These are phyloP conservation scores for Zeugodacus cucurbitae DNA, from an alignment of 1,140 invertebrate genomes.

Conservation along the genomic window DNA sequence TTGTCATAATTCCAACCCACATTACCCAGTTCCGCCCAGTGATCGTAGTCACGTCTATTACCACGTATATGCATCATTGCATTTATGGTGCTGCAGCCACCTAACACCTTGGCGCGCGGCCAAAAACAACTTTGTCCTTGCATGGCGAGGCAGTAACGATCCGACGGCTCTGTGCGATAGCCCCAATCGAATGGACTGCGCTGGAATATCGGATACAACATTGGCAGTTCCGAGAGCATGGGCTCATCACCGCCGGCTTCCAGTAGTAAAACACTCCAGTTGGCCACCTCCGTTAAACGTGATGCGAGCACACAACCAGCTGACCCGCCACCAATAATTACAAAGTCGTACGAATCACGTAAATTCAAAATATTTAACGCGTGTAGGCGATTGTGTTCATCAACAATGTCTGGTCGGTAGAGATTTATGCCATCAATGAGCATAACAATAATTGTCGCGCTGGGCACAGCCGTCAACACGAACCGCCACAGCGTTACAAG, in stretches of 20 bases:
- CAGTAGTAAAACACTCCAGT: constrained; percentile 80
- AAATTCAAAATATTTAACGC: constrained; percentile 68
- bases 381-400: constrained; percentile 69
- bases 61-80: constrained; percentile 91
- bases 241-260: constrained; percentile 86
- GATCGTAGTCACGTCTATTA: constrained; percentile 85
- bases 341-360: constrained; percentile 75
- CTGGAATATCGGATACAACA: constrained; percentile 79
- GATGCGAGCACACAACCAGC: constrained; percentile 85
- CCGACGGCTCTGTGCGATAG: constrained; percentile 79
- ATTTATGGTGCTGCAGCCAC: constrained; percentile 86
- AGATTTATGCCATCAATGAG: constrained; percentile 71
- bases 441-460: constrained; percentile 71
- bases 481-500: constrained; percentile 68
- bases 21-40: constrained; percentile 80
- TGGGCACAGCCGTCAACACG: constrained; percentile 71
- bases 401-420: constrained; percentile 76
- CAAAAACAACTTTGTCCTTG: constrained; percentile 73
- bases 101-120: constrained; percentile 82
- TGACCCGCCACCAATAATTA: constrained; percentile 84
- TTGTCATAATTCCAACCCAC: constrained; percentile 80
- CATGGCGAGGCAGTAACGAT: constrained; percentile 75
- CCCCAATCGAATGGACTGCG: constrained; percentile 81
- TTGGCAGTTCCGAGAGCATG: constrained; percentile 78
- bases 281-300: constrained; percentile 75